A percentile compares a stretch with the other conserved stretches of the same genome.
Evolutionary conservation across 2,797 vertebrate species (phyloP).

Genomic region (Picus viridis): DNA sequence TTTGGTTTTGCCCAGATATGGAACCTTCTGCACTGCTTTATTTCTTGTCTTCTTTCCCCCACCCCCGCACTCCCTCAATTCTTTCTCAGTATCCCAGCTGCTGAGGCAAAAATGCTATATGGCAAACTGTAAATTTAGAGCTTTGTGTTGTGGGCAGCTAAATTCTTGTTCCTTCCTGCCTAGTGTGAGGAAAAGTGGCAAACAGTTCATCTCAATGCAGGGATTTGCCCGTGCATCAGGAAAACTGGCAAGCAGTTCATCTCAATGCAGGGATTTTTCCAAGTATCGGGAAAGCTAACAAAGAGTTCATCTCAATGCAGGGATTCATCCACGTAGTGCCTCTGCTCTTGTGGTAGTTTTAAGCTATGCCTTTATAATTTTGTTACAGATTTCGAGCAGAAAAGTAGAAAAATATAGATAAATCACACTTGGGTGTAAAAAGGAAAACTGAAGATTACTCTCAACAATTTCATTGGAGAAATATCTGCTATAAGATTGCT

Average conservation of each 20-base stretch:
- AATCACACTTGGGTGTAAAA: too few relatives aligned
- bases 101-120: not conserved
- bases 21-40: not conserved
- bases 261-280: too few relatives aligned
- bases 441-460: too few relatives aligned
- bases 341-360: not conserved
- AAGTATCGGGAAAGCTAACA: not conserved
- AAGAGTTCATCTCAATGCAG: not conserved
- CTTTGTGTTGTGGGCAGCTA: not conserved
- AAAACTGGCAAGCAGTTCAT: too few relatives aligned
- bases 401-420: too few relatives aligned
- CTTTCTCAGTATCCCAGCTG: not conserved
- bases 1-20: not conserved
- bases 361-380: too few relatives aligned
- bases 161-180: not conserved
- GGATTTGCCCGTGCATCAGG: too few relatives aligned
- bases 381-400: too few relatives aligned
- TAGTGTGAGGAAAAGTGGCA: not conserved
- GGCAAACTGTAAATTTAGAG: not conserved
- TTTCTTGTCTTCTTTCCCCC: not conserved
- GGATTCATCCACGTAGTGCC: not conserved
- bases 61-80: not conserved
- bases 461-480: too few relatives aligned
- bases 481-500: too few relatives aligned
- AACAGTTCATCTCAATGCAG: too few relatives aligned